phyloP scores from a whole-genome alignment of 2,113 vertebrate species.

The Hyperopisus bebe region DNA sequence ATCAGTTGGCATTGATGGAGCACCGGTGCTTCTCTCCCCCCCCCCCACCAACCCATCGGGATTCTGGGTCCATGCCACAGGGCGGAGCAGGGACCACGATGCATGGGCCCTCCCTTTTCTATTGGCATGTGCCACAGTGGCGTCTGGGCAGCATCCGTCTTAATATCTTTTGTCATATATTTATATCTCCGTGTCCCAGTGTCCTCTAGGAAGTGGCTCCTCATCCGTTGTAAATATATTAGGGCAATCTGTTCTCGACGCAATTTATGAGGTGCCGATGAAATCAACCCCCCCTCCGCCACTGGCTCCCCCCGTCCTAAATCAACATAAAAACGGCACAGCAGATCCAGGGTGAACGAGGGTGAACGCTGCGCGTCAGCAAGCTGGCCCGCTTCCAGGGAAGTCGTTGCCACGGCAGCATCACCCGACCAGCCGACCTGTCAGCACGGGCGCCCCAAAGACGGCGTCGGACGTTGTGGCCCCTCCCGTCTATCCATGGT shows the following conservation, averaged over 20 bases:
- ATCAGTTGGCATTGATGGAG: conserved; percentile 85
- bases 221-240: conserved; percentile 39
- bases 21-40: conserved; percentile 59
- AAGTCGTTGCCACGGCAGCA: neutral
- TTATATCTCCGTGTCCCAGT: conserved; percentile 34
- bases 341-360: conserved; percentile 25
- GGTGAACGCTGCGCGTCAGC: neutral
- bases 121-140: conserved; percentile 43
- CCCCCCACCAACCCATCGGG: conserved; percentile 43
- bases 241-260: conserved; percentile 27
- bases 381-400: neutral
- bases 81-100: conserved; percentile 46
- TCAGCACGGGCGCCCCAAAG: neutral
- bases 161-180: conserved; percentile 43
- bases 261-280: conserved; percentile 14
- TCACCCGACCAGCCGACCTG: neutral
- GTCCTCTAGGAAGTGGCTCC: conserved; percentile 35
- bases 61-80: conserved; percentile 52
- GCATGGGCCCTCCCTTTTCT: conserved; percentile 50
- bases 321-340: conserved; percentile 20
- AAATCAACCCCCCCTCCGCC: neutral
- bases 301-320: neutral
- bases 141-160: conserved; percentile 46
- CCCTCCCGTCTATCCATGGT: neutral
- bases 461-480: neutral